phyloP scores from a whole-genome alignment of 1,140 invertebrate genomes.

The Drosophila lowei region DNA sequence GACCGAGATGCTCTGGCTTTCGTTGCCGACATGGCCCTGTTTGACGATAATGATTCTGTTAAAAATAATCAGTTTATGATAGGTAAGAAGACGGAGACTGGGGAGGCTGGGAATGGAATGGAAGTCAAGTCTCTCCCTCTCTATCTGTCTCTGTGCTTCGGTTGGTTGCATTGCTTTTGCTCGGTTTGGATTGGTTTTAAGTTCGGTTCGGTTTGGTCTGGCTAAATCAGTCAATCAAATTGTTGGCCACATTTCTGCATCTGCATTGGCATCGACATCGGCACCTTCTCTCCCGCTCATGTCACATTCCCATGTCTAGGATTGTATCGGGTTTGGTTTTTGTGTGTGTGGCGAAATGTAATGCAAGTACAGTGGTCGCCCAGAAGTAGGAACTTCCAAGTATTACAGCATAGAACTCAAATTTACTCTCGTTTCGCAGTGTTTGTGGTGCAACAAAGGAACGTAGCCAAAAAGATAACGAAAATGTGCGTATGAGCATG shows the following conservation, averaged over 20 bases:
- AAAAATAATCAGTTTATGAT: slow-evolving; percentile 82
- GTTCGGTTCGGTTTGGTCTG: slow-evolving; percentile 49
- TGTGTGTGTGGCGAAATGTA: too few relatives aligned
- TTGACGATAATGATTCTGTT: slow-evolving; percentile 79
- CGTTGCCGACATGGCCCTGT: slow-evolving; percentile 44
- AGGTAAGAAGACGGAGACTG: slow-evolving; percentile 39
- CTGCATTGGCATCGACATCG: slow-evolving; percentile 5
- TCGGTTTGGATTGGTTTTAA: slow-evolving; percentile 27
- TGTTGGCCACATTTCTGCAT: slow-evolving; percentile 67
- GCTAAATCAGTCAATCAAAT: slow-evolving; percentile 78
- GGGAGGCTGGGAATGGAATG: slow-evolving; percentile 3
- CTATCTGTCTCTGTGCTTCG: background rate
- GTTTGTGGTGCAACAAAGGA: too few relatives aligned
- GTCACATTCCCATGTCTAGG: slow-evolving; percentile 43
- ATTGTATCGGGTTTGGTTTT: slow-evolving; percentile 34
- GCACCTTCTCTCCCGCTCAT: slow-evolving; percentile 31
- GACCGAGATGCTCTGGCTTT: slow-evolving; percentile 45
- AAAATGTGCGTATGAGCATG: too few relatives aligned
- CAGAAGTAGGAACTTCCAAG: too few relatives aligned
- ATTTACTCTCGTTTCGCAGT: too few relatives aligned
- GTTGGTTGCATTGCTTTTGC: slow-evolving; percentile 13
- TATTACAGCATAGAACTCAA: too few relatives aligned
- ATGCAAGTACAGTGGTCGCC: too few relatives aligned
- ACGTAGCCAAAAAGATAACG: too few relatives aligned
- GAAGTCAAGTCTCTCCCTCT: too few relatives aligned